Evolutionary conservation across 1,140 invertebrate genomes (phyloP).

Genomic region (Mercenaria mercenaria): DNA sequence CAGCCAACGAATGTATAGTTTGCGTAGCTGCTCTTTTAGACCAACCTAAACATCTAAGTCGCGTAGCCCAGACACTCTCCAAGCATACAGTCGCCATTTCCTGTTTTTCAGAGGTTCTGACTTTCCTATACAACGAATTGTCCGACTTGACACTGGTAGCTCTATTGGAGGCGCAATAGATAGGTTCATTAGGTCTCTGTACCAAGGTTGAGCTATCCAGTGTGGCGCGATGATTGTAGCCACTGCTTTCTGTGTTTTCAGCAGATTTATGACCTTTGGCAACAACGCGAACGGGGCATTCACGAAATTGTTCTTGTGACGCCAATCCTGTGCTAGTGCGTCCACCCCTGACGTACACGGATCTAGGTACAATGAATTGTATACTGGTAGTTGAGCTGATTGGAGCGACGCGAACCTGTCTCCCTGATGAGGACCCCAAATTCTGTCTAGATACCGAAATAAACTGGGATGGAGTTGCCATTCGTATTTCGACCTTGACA

Average conservation of each 20-base stretch:
- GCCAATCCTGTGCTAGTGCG: conserved; percentile 17
- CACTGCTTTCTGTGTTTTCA: background rate
- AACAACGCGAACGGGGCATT: background rate
- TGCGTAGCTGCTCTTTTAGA: too few relatives aligned
- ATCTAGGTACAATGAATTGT: background rate
- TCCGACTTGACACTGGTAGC: too few relatives aligned
- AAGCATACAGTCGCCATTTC: too few relatives aligned
- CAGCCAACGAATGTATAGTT: too few relatives aligned
- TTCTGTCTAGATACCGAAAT: too few relatives aligned
- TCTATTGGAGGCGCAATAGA: background rate
- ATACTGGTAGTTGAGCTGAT: background rate
- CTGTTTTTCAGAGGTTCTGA: too few relatives aligned
- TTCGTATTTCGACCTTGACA: background rate
- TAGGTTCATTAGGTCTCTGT: background rate
- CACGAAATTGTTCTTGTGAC: conserved; percentile 23
- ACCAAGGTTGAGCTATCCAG: background rate
- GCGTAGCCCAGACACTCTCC: too few relatives aligned
- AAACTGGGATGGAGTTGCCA: background rate
- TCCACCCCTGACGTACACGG: conserved; percentile 11
- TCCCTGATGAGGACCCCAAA: background rate
- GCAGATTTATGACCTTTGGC: background rate
- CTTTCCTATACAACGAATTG: too few relatives aligned
- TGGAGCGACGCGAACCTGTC: background rate
- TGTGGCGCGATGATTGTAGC: background rate
- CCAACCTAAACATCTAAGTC: too few relatives aligned